Conservation (phyloP, 2,113 vertebrate genomes). For the Notiomystis cincta region DNA sequence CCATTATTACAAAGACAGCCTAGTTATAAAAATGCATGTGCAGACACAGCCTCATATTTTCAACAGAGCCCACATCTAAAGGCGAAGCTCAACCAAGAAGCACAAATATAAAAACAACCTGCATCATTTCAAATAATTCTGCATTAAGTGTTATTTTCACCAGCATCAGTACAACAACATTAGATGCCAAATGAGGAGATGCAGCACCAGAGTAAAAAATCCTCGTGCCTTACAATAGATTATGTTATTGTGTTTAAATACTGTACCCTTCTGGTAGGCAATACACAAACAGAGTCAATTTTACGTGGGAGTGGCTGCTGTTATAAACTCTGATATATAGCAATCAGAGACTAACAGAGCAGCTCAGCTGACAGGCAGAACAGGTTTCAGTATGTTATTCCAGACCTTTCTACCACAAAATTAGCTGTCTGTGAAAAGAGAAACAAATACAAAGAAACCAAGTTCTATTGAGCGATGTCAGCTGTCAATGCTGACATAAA, state of each 20-base stretch:
- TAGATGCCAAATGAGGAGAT: neutral
- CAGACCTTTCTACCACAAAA: neutral
- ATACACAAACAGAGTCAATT: neutral
- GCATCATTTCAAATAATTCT: neutral
- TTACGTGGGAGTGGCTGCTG: neutral
- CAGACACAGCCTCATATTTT: constrained; percentile 16
- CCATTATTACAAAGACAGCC: constrained; percentile 29
- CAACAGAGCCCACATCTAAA: neutral
- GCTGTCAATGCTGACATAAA: neutral
- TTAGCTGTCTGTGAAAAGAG: neutral
- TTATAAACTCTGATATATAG: neutral
- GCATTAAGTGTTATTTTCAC: neutral
- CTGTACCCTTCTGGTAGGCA: neutral
- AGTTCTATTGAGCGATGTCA: accelerated
- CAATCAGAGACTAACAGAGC: neutral
- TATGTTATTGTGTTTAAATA: neutral
- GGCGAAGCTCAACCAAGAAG: neutral
- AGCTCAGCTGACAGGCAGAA: neutral
- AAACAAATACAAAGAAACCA: neutral
- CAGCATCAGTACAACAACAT: neutral
- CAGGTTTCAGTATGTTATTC: neutral
- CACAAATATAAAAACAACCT: neutral
- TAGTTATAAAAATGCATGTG: constrained; percentile 17
- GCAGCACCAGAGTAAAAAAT: neutral
- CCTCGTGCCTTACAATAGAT: neutral